Evolutionary conservation across 2,888 invertebrate genomes (phyloP), one percentile per base, ranked within the genome.

Genomic region (Polia nebulosa): DNA sequence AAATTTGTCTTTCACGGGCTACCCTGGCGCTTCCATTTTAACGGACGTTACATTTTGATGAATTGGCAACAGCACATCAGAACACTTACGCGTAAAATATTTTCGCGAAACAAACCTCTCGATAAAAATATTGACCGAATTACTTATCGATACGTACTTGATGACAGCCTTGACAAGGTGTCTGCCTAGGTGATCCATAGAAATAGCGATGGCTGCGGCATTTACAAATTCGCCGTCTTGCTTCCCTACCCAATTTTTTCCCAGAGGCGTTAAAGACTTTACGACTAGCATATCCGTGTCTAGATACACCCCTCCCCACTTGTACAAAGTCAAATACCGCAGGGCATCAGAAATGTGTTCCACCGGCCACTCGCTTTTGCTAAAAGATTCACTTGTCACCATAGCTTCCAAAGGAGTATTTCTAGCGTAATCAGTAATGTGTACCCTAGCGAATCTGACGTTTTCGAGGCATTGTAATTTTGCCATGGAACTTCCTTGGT

Each of bases 241-340:
- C 27, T 15, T 97, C 2, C 97, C 97, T 1, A 96, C 96, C 90
- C 96, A 97, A 88, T 97, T 97, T 32, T 88, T 90, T 1, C 88
- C 92, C 56, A 97, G 86, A 3, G 92, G 87, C 25, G 96, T 95
- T 45, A 97, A 86, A 7, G 96, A 92, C 77, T 96, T 97, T 25
- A 96, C 95, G 4, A 98, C 96, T 15, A 98, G 95, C 3, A 98
- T 96, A 88, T 98, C 98, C 78, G 97, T 91, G 84, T 98, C 98
- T 60, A 98, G 89, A 87, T 98, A 98, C 58, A 97, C 96, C 0
- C 98, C 98, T 15, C 98, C 97, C 89, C 96, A 98, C 86, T 97
- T 97, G 96, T 97, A 97, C 6, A 98, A 90, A 0, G 97, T 96
- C 53, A 97, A 85, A 83, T 96, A 97, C 76, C 97, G 92, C n/a